A percentile compares a stretch with the other conserved stretches of the same genome.
Evolutionary conservation across 2,113 vertebrate genomes (phyloP).

Genomic region (Forbesichthys papilliferus): DNA sequence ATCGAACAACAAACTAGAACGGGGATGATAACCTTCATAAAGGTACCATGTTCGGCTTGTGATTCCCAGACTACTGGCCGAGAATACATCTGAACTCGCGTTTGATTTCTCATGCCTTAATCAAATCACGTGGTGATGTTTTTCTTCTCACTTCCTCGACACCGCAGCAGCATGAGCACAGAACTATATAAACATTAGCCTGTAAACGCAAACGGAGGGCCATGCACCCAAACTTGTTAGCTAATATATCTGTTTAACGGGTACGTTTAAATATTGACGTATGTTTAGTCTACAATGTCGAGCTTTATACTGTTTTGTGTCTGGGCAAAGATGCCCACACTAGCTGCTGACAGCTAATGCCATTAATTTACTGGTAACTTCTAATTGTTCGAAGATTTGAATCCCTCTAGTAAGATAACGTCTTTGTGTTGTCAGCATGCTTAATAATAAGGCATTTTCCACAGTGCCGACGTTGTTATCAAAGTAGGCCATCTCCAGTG

Average conservation of each 20-base stretch:
- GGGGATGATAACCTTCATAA: too few relatives aligned
- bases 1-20: too few relatives aligned
- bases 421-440: slow-evolving; percentile 35
- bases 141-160: slow-evolving; percentile 22
- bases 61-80: not conserved
- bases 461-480: slow-evolving; percentile 29
- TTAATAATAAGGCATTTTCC: slow-evolving; percentile 37
- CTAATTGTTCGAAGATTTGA: not conserved
- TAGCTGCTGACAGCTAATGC: too few relatives aligned
- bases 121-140: slow-evolving; percentile 37
- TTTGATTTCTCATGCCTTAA: slow-evolving; percentile 35
- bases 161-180: slow-evolving; percentile 14
- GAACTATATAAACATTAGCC: too few relatives aligned
- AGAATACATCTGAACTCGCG: not conserved
- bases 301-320: not conserved
- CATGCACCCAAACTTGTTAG: not conserved
- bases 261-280: slow-evolving; percentile 9
- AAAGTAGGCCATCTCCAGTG: not conserved
- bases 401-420: not conserved
- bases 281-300: not conserved
- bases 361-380: too few relatives aligned
- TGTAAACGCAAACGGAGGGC: slow-evolving; percentile 2
- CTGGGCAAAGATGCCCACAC: not conserved
- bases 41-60: too few relatives aligned
- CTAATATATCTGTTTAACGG: not conserved